Evolutionary conservation across 1,140 invertebrate genomes (phyloP).

Genomic region (Glossosoma conforme): DNA sequence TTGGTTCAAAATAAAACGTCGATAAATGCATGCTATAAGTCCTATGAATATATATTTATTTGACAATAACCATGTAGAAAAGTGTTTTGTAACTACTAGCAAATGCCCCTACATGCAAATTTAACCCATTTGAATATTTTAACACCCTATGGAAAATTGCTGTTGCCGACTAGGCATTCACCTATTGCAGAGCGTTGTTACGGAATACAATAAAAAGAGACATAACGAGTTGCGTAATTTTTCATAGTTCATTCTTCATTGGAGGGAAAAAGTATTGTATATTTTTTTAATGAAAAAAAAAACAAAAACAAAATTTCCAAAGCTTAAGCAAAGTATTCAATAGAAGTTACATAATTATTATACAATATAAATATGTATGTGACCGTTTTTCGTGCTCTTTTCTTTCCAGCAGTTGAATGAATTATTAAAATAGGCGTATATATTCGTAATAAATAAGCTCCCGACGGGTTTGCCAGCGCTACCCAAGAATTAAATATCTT

Average conservation of each 20-base stretch:
- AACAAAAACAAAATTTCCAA: not conserved
- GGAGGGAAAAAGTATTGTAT: not conserved
- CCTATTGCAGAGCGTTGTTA: conserved; percentile 23
- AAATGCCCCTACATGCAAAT: conserved; percentile 23
- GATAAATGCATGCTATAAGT: no score
- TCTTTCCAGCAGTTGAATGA: no score
- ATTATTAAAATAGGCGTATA: no score
- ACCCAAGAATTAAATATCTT: no score
- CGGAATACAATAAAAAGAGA: conserved; percentile 21
- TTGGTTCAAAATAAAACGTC: no score
- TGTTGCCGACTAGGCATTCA: conserved; percentile 16
- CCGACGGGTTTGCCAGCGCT: no score
- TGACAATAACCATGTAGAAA: not conserved
- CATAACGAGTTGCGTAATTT: conserved; percentile 28
- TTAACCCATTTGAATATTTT: conserved; percentile 29
- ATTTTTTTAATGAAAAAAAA: not conserved
- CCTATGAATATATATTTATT: conserved; percentile 2
- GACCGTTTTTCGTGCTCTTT: no score
- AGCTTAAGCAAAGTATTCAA: no score
- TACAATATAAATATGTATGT: no score
- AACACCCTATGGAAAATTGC: conserved; percentile 28
- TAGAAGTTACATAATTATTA: no score
- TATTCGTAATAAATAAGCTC: no score
- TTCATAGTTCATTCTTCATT: conserved; percentile 11
- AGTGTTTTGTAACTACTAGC: conserved; percentile 4